These are phyloP conservation scores for Pyrochroa serraticornis DNA, from an alignment of 2,888 invertebrate genomes.

Conservation along the genomic window DNA sequence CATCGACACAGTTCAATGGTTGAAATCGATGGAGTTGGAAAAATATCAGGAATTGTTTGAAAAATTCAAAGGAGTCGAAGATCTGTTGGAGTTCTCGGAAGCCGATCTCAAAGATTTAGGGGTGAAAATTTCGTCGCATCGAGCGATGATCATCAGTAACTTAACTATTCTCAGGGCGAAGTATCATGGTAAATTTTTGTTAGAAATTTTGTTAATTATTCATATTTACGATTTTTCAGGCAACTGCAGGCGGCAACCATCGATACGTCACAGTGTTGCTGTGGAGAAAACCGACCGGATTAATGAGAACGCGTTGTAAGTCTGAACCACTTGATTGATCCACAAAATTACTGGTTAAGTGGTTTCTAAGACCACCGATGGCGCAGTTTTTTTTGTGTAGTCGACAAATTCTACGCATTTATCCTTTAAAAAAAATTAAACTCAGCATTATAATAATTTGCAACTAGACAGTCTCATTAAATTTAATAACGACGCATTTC, in stretches of 20 bases:
- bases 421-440: too few relatives aligned
- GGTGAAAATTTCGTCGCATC: conserved; percentile 67
- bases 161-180: conserved; percentile 68
- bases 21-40: conserved; percentile 65
- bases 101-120: conserved; percentile 66
- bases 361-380: too few relatives aligned
- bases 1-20: conserved; percentile 65
- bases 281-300: conserved; percentile 54
- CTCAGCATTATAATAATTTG: background rate
- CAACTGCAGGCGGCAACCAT: conserved; percentile 41
- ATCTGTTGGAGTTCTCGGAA: conserved; percentile 64
- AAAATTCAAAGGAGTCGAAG: conserved; percentile 64
- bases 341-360: too few relatives aligned
- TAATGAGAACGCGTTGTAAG: conserved; percentile 52
- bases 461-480: background rate
- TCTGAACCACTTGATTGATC: too few relatives aligned
- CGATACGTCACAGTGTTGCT: conserved; percentile 58
- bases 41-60: conserved; percentile 63
- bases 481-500: background rate
- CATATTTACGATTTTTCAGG: too few relatives aligned
- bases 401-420: too few relatives aligned
- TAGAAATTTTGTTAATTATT: conserved; percentile 1
- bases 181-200: conserved; percentile 60
- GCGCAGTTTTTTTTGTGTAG: background rate
- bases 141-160: conserved; percentile 69